Evolutionary conservation across 53 echinoderm and acorn worm species (phyloP).

Genomic region (Hippasteria phrygiana): DNA sequence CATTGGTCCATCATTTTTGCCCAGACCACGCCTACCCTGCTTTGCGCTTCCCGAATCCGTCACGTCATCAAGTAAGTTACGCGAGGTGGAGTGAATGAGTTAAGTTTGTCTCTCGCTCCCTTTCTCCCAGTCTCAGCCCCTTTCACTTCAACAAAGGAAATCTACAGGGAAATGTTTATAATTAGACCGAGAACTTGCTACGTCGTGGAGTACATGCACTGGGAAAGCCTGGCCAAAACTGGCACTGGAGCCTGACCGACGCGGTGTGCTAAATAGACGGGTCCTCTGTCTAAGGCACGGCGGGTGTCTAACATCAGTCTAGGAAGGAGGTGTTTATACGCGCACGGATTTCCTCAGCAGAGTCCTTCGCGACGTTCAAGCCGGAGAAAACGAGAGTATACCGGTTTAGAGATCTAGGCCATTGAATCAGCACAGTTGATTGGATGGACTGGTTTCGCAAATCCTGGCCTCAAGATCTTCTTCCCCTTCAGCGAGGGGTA

Average conservation of each 20-base stretch:
- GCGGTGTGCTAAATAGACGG: background rate
- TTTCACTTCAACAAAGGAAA: background rate
- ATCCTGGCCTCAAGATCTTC: slow-evolving; percentile 15
- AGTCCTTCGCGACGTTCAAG: background rate
- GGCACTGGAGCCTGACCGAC: background rate
- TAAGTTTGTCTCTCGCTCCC: background rate
- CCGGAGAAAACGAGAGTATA: background rate
- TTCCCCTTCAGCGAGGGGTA: background rate
- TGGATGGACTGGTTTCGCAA: slow-evolving; percentile 13
- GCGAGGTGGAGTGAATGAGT: background rate
- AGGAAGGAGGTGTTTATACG: background rate
- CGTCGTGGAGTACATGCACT: background rate
- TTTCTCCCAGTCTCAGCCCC: background rate
- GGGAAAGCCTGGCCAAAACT: background rate
- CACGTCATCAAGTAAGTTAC: slow-evolving; percentile 22
- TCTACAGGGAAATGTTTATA: background rate
- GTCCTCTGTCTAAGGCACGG: background rate
- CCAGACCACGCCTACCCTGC: slow-evolving; percentile 35
- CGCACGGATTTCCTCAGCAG: background rate
- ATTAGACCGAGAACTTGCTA: background rate
- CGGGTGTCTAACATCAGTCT: background rate
- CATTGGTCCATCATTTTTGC: slow-evolving; percentile 29
- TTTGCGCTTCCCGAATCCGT: background rate
- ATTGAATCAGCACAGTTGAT: slow-evolving; percentile 51
- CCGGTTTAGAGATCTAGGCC: slow-evolving; percentile 15